phyloP scores from a whole-genome alignment of 2,888 invertebrate species.

The Pheosia tremula region DNA sequence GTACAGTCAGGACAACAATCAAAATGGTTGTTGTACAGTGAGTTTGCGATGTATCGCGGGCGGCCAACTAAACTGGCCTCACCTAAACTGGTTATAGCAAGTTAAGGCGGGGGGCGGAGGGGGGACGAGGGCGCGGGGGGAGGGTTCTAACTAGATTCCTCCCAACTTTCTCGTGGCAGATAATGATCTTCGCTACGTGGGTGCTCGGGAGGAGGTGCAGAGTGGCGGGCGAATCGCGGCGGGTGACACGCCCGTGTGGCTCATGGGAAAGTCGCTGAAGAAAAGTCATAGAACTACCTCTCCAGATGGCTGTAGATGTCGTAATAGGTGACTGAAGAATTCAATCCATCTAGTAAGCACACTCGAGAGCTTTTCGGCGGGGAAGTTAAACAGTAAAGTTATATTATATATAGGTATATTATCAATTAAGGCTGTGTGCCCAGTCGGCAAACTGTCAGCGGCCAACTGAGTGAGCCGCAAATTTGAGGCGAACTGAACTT shows the following conservation, averaged over 20 bases:
- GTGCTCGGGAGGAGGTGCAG: constrained; percentile 49
- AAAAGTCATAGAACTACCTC: too few species aligned
- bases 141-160: constrained; percentile 77
- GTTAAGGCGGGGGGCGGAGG: constrained; percentile 61
- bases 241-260: constrained; percentile 25
- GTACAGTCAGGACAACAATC: constrained; percentile 19
- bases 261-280: background rate
- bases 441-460: too few species aligned
- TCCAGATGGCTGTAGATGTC: too few species aligned
- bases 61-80: constrained; percentile 75
- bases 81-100: constrained; percentile 81
- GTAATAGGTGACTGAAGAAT: too few species aligned
- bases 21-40: constrained; percentile 36
- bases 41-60: constrained; percentile 77
- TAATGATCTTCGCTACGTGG: constrained; percentile 83
- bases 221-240: constrained; percentile 45
- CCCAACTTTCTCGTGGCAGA: constrained; percentile 79
- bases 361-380: too few species aligned
- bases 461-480: too few species aligned
- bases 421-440: too few species aligned
- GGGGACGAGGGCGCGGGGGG: constrained; percentile 38
- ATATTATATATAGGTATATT: too few species aligned
- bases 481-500: too few species aligned
- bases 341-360: too few species aligned
- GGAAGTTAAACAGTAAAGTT: too few species aligned